Evolutionary conservation across 2,888 invertebrate species (phyloP), one percentile per base, ranked within the genome.

Genomic region (Anoncus sp.): DNA sequence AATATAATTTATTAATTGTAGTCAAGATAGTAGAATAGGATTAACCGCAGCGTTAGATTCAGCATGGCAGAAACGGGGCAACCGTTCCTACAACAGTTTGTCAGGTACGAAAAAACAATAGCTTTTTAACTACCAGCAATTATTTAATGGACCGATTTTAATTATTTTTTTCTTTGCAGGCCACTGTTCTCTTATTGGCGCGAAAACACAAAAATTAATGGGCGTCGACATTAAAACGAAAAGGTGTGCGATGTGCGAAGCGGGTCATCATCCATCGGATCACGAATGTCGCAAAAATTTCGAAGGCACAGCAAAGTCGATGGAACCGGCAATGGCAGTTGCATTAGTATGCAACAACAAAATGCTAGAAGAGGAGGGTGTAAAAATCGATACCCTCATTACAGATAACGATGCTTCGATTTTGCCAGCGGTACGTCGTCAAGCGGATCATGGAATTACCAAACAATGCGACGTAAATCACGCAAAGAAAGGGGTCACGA

Each of bases 381-480:
- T 80, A 1, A 51, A n/a, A 7, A 40, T 81, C 3, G 49, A 18
- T 47, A 62, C 70, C 20, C 10, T 82, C 0, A 66, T 83, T 38
- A 79, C 81, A 0, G 80, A 84, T 53, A 82, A 82, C 27, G 83
- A 83, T 59, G 75, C 74, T 0, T 74, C 67, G 2, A 81, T 77
- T 4, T 78, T 82, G 16, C 76, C 80, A 31, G 71, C 74, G 16
- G 20, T 82, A 18, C 75, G 75, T 6, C 63, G 75, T 62, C 67
- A 70, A 62, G 6, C 67, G n/a, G 18, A 43, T 43, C 31, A 59
- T 10, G n/a, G 45, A 20, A 60, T 73, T 20, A 43, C 69, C 35
- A 60, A 80, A 62, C 75, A 69, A 62, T 73, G 73, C 9, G 69
- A 80, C 31, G 35, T 70, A 24, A 69, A 80, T 57, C 74, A 77